phyloP scores from a whole-genome alignment of 2,113 vertebrate species.

The Corythornis cristatus region DNA sequence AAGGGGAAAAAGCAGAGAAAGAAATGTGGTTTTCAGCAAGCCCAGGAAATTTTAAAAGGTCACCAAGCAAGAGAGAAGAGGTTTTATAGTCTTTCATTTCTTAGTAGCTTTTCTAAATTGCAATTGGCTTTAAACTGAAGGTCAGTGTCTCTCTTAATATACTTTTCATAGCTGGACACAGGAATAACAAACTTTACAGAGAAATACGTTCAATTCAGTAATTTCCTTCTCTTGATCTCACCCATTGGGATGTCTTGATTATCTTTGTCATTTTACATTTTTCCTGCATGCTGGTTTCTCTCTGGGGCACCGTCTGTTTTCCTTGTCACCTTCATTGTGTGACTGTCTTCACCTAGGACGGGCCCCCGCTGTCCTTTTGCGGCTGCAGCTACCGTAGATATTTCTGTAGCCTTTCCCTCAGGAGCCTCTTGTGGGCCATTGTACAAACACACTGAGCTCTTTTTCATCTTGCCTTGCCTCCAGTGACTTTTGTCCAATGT shows the following conservation, averaged over 20 bases:
- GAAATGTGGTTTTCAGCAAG: background rate
- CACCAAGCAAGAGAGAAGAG: background rate
- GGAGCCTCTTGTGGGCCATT: background rate
- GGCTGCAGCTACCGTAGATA: background rate
- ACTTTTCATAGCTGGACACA: background rate
- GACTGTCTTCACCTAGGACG: background rate
- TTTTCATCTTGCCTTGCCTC: background rate
- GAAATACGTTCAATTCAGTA: rapidly evolving
- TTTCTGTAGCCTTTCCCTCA: background rate
- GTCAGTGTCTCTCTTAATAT: background rate
- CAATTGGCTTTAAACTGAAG: background rate
- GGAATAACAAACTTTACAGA: background rate
- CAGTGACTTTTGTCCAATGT: background rate
- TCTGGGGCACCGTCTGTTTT: background rate
- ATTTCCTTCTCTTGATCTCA: background rate
- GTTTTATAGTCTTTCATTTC: background rate
- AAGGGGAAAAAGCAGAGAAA: background rate
- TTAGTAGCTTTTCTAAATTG: background rate
- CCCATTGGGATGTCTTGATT: background rate
- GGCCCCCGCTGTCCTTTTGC: background rate
- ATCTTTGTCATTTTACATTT: background rate
- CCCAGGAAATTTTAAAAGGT: background rate
- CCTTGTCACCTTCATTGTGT: background rate
- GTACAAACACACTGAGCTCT: background rate
- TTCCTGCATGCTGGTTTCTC: background rate